A percentile compares a stretch with the other conserved stretches of the same genome.
These are phyloP conservation scores for Drosophila macrothrix DNA, from an alignment of 2,888 invertebrate genomes.

Conservation along the genomic window DNA sequence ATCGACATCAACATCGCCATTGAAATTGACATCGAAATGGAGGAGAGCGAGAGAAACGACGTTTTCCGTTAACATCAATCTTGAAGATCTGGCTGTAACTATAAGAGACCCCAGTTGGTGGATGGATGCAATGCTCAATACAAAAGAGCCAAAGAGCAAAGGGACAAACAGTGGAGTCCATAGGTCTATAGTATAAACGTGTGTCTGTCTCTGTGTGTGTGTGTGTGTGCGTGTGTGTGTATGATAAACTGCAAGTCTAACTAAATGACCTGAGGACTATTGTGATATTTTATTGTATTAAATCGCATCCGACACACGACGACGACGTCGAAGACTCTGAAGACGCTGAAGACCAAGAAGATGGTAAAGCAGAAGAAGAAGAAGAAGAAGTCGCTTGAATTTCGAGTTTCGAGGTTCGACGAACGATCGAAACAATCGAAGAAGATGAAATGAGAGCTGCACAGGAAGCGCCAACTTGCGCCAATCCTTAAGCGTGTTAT, in stretches of 20 bases:
- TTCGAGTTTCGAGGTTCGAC: conserved; percentile 31
- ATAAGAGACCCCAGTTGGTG: conserved; percentile 18
- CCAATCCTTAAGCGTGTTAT: conserved; percentile 79
- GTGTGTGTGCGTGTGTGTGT: conserved; percentile 39
- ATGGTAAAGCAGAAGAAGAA: conserved; percentile 10
- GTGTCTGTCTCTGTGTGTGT: background rate
- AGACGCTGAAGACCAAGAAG: conserved; percentile 3
- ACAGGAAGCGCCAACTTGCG: conserved; percentile 78
- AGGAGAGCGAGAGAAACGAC: conserved; percentile 67
- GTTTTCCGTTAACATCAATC: conserved; percentile 85
- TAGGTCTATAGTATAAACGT: conserved; percentile 17
- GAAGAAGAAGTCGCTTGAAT: conserved; percentile 22
- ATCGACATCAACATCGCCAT: conserved; percentile 42
- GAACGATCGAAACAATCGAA: conserved; percentile 26
- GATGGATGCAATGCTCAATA: conserved; percentile 12
- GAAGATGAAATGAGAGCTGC: conserved; percentile 25
- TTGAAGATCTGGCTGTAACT: conserved; percentile 63
- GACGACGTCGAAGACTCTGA: conserved; percentile 19
- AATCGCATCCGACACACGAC: conserved; percentile 82
- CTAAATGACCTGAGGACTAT: conserved; percentile 85
- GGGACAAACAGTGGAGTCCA: conserved; percentile 20
- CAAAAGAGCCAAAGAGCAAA: conserved; percentile 30
- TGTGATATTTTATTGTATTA: conserved; percentile 85
- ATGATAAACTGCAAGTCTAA: conserved; percentile 83
- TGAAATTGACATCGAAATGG: conserved; percentile 28